Evolutionary conservation across 2,113 vertebrate species (phyloP).

Genomic region (Tamias sibiricus): DNA sequence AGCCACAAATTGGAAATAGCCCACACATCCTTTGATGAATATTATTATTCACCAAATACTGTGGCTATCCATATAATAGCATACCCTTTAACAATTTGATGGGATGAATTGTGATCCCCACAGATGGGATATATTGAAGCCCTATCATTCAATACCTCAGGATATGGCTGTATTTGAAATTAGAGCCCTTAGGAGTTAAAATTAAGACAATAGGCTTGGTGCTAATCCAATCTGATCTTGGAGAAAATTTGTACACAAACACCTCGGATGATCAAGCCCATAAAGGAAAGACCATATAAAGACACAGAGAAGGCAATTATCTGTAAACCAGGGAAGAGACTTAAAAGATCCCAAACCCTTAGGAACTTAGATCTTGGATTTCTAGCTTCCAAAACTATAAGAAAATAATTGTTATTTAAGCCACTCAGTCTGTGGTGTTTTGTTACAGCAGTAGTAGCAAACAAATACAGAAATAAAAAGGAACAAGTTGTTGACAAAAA

Average conservation of each 20-base stretch:
- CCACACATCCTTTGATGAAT: background rate
- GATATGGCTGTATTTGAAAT: background rate
- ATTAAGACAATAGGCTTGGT: background rate
- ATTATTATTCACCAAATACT: background rate
- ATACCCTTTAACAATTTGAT: background rate
- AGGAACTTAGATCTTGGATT: background rate
- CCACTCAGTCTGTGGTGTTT: background rate
- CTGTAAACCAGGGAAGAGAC: background rate
- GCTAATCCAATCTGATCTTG: background rate
- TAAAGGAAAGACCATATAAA: background rate
- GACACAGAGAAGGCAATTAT: background rate
- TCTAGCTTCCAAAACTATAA: background rate
- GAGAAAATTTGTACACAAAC: background rate
- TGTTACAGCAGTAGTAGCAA: background rate
- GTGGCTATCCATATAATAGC: background rate
- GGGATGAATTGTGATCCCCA: background rate
- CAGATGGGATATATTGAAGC: background rate
- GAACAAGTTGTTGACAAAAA: background rate
- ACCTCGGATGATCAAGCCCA: rapidly evolving
- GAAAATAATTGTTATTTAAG: background rate
- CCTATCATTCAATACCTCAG: too few species aligned
- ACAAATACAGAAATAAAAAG: background rate
- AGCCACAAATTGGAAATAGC: background rate
- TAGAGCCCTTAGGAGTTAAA: background rate
- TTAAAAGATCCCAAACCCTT: background rate